phyloP scores from a whole-genome alignment of 2,113 vertebrate genomes.

The Phoenicopterus ruber region DNA sequence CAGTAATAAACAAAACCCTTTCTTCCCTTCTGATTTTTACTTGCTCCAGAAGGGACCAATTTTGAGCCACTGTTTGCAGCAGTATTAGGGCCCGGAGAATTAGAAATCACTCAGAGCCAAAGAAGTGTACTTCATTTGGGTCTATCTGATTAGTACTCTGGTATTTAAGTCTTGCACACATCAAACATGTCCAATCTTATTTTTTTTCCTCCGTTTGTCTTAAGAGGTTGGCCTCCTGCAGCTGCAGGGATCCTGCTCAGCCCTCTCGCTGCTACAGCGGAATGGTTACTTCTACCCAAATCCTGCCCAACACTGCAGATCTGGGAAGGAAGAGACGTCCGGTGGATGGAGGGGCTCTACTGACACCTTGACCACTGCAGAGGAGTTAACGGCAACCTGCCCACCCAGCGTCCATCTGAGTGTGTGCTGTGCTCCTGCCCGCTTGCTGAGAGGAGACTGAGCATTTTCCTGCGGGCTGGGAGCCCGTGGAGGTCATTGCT shows the following conservation, averaged over 20 bases:
- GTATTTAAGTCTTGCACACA: not conserved
- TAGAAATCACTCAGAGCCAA: not conserved
- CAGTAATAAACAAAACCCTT: not conserved
- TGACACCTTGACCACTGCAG: not conserved
- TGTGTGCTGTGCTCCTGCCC: not conserved
- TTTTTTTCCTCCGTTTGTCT: not conserved
- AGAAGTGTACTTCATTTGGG: not conserved
- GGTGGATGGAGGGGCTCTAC: not conserved
- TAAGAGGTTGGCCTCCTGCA: not conserved
- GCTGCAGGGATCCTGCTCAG: not conserved
- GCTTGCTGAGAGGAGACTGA: not conserved
- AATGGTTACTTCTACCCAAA: not conserved
- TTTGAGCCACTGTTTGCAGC: not conserved
- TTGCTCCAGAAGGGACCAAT: not conserved
- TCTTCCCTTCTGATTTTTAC: constrained; percentile 10
- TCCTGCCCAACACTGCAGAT: not conserved
- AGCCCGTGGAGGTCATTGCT: not conserved
- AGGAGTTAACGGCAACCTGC: not conserved
- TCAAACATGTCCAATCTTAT: not conserved
- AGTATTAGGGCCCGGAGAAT: not conserved
- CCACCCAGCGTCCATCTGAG: not conserved
- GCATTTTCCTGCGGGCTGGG: not conserved
- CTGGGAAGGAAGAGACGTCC: not conserved
- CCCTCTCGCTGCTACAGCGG: not conserved
- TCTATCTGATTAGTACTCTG: not conserved